Conservation (phyloP, 1,140 invertebrate genomes). For the Samia ricini region DNA sequence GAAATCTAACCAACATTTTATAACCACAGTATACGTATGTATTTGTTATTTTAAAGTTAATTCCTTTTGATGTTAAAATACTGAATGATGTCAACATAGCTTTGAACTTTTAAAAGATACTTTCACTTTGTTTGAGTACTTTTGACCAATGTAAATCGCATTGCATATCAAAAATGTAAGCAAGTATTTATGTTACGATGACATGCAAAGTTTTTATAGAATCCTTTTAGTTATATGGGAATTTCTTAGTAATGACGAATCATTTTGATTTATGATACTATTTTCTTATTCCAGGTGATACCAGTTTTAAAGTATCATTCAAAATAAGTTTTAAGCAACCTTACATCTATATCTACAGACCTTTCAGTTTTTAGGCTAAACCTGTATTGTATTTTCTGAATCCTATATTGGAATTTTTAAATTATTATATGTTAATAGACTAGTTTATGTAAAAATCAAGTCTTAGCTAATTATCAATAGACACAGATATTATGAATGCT, state of each 20-base stretch:
- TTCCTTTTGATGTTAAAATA: slow-evolving; percentile 16
- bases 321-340: too few species aligned
- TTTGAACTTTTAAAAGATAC: slow-evolving; percentile 7
- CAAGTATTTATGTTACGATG: not conserved
- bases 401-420: too few species aligned
- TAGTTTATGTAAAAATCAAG: too few species aligned
- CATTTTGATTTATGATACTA: not conserved
- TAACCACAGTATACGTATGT: not conserved
- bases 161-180: not conserved
- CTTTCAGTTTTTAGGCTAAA: too few species aligned
- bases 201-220: not conserved
- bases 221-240: not conserved
- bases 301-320: too few species aligned
- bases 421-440: too few species aligned
- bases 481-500: too few species aligned
- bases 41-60: not conserved
- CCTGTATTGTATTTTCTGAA: too few species aligned
- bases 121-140: not conserved
- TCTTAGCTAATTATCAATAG: too few species aligned
- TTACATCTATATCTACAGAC: too few species aligned
- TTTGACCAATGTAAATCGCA: not conserved
- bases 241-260: not conserved
- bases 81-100: slow-evolving; percentile 35
- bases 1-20: not conserved
- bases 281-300: not conserved